phyloP scores from a whole-genome alignment of 30 jellyfish, hydroid and myxozoan genomes.

The Pseudorhiza aurosa region DNA sequence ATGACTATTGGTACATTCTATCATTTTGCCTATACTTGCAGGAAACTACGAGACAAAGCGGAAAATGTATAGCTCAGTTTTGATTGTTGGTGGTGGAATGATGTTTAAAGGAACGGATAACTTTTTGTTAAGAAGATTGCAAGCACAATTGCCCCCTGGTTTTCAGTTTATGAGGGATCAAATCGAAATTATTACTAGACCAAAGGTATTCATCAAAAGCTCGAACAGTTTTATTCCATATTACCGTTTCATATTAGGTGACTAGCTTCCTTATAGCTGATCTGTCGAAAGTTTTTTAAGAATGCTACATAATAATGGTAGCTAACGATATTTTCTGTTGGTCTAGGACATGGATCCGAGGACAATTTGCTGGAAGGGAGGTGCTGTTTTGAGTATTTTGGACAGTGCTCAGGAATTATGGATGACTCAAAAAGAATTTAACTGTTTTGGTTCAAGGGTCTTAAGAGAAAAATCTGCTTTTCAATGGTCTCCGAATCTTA shows the following conservation, averaged over 20 bases:
- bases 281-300: no score
- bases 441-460: slow-evolving; percentile 73
- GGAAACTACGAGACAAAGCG: slow-evolving; percentile 90
- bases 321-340: background rate
- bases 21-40: slow-evolving; percentile 10
- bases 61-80: slow-evolving; percentile 87
- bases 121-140: slow-evolving; percentile 76
- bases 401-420: slow-evolving; percentile 98
- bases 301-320: no score
- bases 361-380: slow-evolving; percentile 96
- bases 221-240: background rate
- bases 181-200: slow-evolving; percentile 86
- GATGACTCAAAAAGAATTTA: slow-evolving; percentile 85
- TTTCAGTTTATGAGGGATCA: slow-evolving; percentile 89
- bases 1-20: no score
- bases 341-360: slow-evolving; percentile 96
- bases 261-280: no score
- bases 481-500: slow-evolving; percentile 87
- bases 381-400: slow-evolving; percentile 86
- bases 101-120: slow-evolving; percentile 84
- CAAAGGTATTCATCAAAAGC: slow-evolving; percentile 80
- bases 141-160: slow-evolving; percentile 81
- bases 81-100: slow-evolving; percentile 96
- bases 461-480: slow-evolving; percentile 92
- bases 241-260: no score